phyloP scores from a whole-genome alignment of 1,140 invertebrate species.

The Bilobella aurantiaca region DNA sequence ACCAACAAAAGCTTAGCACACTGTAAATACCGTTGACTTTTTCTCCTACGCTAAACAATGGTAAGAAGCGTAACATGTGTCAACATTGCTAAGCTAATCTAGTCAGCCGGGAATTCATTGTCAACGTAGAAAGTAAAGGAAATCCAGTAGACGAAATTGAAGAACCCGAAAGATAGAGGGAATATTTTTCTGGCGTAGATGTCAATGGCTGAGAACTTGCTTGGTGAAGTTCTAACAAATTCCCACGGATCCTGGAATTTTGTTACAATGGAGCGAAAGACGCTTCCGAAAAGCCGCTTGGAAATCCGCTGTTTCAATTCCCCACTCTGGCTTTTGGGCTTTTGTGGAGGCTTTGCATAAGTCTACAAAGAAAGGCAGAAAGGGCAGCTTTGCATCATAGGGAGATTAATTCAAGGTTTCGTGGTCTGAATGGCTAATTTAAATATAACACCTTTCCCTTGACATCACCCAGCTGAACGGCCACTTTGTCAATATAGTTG shows the following conservation, averaged over 20 bases:
- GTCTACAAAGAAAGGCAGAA: background rate
- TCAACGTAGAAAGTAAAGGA: constrained; percentile 41
- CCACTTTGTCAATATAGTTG: constrained; percentile 50
- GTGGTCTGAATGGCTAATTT: background rate
- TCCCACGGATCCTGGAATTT: constrained; percentile 29
- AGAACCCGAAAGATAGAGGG: constrained; percentile 43
- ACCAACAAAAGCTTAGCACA: no score
- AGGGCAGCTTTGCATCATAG: background rate
- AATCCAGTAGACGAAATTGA: constrained; percentile 48
- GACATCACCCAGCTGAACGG: constrained; percentile 37
- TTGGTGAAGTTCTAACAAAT: constrained; percentile 12
- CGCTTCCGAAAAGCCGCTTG: constrained; percentile 12
- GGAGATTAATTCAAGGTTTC: background rate
- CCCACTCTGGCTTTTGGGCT: background rate
- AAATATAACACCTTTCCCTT: background rate
- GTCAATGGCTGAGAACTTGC: constrained; percentile 45
- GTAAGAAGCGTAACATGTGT: no score
- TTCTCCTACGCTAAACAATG: no score
- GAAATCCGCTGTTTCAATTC: background rate
- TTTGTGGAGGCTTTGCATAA: background rate
- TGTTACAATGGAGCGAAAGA: no score
- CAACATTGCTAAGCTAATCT: no score
- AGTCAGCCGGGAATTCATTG: constrained; percentile 34
- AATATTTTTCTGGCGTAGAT: constrained; percentile 44
- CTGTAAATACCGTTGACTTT: no score